Percentiles rank a stretch among this genome's conserved stretches.
These are phyloP conservation scores for Grammomys surdaster DNA, from an alignment of 2,113 vertebrate genomes.

Conservation along the genomic window DNA sequence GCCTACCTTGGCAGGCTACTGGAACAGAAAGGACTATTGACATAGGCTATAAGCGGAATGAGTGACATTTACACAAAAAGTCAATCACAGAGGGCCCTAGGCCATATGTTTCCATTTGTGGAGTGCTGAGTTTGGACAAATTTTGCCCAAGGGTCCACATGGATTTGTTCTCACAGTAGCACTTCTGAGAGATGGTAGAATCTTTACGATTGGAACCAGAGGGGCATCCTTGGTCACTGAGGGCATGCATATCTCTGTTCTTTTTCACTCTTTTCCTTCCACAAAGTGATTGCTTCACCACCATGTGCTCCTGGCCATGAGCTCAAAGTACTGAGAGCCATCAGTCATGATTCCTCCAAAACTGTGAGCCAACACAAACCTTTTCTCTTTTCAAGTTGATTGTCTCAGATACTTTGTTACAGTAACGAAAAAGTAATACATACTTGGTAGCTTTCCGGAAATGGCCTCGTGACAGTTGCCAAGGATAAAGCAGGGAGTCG, in stretches of 20 bases:
- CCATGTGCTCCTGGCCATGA: neutral
- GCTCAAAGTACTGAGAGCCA: neutral
- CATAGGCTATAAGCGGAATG: too few relatives aligned
- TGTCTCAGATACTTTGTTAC: neutral
- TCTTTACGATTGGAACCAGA: neutral
- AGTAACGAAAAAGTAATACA: neutral
- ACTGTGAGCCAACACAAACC: too few relatives aligned
- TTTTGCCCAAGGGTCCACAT: neutral
- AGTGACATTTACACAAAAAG: neutral
- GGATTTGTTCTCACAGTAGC: neutral
- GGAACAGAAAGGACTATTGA: neutral
- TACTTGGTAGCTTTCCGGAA: neutral
- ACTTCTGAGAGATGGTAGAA: too few relatives aligned
- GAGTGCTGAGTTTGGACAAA: neutral
- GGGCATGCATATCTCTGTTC: fast-evolving
- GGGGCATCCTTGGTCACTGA: too few relatives aligned
- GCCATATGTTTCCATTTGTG: neutral
- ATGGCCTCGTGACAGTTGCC: neutral
- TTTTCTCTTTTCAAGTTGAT: neutral
- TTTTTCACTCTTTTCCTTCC: neutral
- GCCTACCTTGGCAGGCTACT: neutral
- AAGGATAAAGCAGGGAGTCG: neutral
- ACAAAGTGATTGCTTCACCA: neutral
- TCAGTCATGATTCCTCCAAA: neutral
- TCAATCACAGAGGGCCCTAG: neutral